These are phyloP conservation scores for Glaucidium brasilianum DNA, from an alignment of 2,113 vertebrate species.

Conservation along the genomic window DNA sequence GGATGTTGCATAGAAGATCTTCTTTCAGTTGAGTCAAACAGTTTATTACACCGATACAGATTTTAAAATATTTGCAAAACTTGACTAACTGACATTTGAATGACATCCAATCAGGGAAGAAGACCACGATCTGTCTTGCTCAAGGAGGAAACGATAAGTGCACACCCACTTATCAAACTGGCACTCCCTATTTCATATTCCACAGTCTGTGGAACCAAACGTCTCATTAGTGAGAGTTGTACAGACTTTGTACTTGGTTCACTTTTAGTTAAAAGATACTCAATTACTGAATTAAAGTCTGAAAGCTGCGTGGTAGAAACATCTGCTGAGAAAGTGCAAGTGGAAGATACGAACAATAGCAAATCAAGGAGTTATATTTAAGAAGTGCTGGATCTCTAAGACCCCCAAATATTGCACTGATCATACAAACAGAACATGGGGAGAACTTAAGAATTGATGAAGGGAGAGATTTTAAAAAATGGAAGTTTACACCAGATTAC, in stretches of 20 bases:
- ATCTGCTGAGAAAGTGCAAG: not conserved
- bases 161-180: not conserved
- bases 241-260: not conserved
- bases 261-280: not conserved
- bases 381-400: not conserved
- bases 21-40: not conserved
- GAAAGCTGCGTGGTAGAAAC: not conserved
- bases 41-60: not conserved
- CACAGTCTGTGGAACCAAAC: not conserved
- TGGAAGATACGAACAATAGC: not conserved
- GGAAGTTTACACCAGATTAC: not conserved
- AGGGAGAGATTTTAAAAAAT: not conserved
- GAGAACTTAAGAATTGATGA: not conserved
- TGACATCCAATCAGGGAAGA: not conserved
- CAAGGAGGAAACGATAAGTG: not conserved
- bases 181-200: not conserved
- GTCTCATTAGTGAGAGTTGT: not conserved
- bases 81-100: not conserved
- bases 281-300: not conserved
- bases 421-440: not conserved
- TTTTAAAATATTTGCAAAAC: not conserved
- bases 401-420: not conserved
- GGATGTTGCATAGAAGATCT: not conserved
- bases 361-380: not conserved
- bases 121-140: not conserved